A percentile compares a stretch with the other conserved stretches of the same genome.
Evolutionary conservation across 2,113 vertebrate genomes (phyloP).

Genomic region (Chaetodon trifascialis): DNA sequence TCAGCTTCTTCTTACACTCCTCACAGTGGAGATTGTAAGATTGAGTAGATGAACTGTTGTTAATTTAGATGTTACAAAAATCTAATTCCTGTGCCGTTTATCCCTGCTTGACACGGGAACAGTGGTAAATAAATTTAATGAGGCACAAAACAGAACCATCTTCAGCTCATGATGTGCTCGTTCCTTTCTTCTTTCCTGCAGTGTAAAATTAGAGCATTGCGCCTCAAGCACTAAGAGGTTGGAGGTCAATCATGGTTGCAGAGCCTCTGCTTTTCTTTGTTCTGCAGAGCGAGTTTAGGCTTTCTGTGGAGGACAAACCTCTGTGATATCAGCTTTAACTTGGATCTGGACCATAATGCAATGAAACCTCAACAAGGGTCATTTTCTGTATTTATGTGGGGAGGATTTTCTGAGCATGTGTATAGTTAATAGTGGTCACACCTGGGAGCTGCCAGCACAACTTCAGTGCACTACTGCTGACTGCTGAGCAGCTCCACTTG

Average conservation of each 20-base stretch:
- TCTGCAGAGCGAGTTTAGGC: background rate
- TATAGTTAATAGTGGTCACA: slow-evolving; percentile 14
- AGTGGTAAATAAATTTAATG: slow-evolving; percentile 15
- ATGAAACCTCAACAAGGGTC: slow-evolving; percentile 5
- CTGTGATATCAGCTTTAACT: background rate
- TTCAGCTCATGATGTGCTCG: slow-evolving; percentile 32
- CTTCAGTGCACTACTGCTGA: background rate
- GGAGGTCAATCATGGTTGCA: slow-evolving; percentile 43
- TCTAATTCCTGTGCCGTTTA: background rate
- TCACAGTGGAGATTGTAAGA: slow-evolving; percentile 8
- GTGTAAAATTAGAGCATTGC: slow-evolving; percentile 51
- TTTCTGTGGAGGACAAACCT: background rate
- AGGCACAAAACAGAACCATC: slow-evolving; percentile 30
- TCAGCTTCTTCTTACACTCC: slow-evolving; percentile 14
- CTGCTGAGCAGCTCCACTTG: background rate
- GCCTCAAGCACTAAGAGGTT: slow-evolving; percentile 50
- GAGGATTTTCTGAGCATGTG: slow-evolving; percentile 1
- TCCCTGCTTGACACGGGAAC: slow-evolving; percentile 2
- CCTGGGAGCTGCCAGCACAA: slow-evolving; percentile 21
- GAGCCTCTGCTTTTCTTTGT: slow-evolving; percentile 42
- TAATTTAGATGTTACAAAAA: slow-evolving; percentile 22
- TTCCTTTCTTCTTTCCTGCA: slow-evolving; percentile 40
- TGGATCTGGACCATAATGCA: slow-evolving; percentile 4
- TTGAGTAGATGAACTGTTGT: slow-evolving; percentile 19
- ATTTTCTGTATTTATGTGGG: slow-evolving; percentile 18